These are phyloP conservation scores for Melanaphis sacchari DNA, from an alignment of 1,140 invertebrate genomes.

Conservation along the genomic window DNA sequence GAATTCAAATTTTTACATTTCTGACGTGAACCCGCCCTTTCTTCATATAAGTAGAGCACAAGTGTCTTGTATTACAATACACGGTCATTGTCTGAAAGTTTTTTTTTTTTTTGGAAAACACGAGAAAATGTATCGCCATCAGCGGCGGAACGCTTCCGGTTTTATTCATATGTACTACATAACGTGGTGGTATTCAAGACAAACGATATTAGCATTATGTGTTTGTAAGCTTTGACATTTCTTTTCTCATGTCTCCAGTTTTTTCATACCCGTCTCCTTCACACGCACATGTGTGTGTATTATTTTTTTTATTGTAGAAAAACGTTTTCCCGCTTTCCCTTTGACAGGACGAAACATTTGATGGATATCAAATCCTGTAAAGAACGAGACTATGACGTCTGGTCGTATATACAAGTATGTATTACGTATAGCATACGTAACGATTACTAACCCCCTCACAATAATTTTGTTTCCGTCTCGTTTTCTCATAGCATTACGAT, in stretches of 20 bases:
- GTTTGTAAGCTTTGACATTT: slow-evolving; percentile 58
- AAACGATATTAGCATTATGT: slow-evolving; percentile 58
- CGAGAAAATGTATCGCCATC: slow-evolving; percentile 56
- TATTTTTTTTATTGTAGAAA: slow-evolving; percentile 53
- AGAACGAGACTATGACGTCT: slow-evolving; percentile 49
- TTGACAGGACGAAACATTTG: slow-evolving; percentile 54
- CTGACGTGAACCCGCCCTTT: slow-evolving; percentile 23
- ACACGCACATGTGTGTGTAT: neutral
- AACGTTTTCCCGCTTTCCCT: slow-evolving; percentile 53
- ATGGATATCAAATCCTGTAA: slow-evolving; percentile 57
- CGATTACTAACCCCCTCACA: slow-evolving; percentile 52
- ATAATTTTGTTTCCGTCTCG: slow-evolving; percentile 54
- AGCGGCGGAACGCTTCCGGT: slow-evolving; percentile 56
- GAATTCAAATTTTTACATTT: slow-evolving; percentile 57
- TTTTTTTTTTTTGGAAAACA: slow-evolving; percentile 44
- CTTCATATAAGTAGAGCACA: neutral
- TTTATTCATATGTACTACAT: slow-evolving; percentile 53
- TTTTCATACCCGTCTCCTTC: neutral
- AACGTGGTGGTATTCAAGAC: slow-evolving; percentile 48
- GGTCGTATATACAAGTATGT: neutral
- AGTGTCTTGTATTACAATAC: slow-evolving; percentile 48
- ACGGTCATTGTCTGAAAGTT: slow-evolving; percentile 56
- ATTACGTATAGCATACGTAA: slow-evolving; percentile 54
- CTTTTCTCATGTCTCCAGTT: slow-evolving; percentile 44
- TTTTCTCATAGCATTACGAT: slow-evolving; percentile 48